Conservation (phyloP, 2,113 vertebrate species). For the Dasypus novemcinctus region DNA sequence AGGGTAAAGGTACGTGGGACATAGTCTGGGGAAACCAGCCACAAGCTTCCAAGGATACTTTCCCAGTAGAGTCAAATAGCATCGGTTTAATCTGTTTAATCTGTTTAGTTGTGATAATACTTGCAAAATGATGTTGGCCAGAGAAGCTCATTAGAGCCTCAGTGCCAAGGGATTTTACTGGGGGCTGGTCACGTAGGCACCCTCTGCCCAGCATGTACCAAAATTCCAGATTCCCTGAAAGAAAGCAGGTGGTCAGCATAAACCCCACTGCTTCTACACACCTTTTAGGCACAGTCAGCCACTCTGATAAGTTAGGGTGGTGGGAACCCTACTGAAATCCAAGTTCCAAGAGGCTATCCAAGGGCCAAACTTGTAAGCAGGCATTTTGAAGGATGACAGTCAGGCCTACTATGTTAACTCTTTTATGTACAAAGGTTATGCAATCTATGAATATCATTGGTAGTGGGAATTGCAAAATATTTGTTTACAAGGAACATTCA, state of each 20-base stretch:
- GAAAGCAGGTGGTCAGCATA: background rate
- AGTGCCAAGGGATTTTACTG: background rate
- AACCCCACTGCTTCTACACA: background rate
- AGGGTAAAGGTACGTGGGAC: too few relatives aligned
- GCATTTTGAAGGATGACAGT: background rate
- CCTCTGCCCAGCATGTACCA: too few relatives aligned
- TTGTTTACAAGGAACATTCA: background rate
- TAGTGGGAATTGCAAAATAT: background rate
- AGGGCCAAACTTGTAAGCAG: background rate
- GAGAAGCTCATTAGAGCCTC: background rate
- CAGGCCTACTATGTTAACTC: background rate
- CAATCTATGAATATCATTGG: background rate
- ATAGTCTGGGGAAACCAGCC: background rate
- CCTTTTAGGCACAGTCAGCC: background rate
- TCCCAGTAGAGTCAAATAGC: background rate
- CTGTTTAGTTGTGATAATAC: background rate
- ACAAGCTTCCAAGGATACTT: background rate
- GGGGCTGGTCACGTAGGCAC: too few relatives aligned
- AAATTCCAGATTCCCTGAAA: background rate
- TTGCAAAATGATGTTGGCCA: background rate
- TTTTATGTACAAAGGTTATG: background rate
- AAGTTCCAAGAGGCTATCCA: background rate
- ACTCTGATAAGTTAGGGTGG: background rate
- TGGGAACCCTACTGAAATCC: background rate
- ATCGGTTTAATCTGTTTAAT: too few relatives aligned